A percentile compares a stretch with the other conserved stretches of the same genome.
phyloP scores from a whole-genome alignment of 1,140 invertebrate species.

The Sarcophaga bullata region DNA sequence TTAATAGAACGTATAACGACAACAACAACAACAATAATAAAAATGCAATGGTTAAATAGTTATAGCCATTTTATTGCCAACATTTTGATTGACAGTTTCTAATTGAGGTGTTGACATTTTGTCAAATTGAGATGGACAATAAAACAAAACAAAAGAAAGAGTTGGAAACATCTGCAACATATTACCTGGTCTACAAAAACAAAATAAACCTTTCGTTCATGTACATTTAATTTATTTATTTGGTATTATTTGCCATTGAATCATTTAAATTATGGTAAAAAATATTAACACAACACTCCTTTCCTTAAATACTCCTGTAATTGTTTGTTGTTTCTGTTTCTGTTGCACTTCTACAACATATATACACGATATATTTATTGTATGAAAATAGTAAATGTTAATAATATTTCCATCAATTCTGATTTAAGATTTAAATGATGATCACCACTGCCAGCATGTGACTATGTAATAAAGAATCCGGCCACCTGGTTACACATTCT shows the following conservation, averaged over 20 bases:
- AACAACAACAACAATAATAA: background rate
- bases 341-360: too few species aligned
- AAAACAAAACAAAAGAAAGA: background rate
- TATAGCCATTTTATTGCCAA: slow-evolving; percentile 11
- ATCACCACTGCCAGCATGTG: background rate
- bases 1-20: too few species aligned
- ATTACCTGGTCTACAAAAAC: background rate
- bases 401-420: background rate
- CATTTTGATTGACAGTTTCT: slow-evolving; percentile 38
- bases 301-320: background rate
- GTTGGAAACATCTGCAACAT: slow-evolving; percentile 4
- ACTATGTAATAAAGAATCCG: background rate
- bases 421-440: background rate
- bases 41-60: background rate
- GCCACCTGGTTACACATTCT: slow-evolving; percentile 8
- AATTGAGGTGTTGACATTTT: slow-evolving; percentile 43
- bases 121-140: slow-evolving; percentile 38
- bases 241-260: background rate
- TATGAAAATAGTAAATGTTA: too few species aligned
- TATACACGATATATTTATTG: too few species aligned
- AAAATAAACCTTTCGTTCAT: background rate
- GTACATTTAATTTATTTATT: slow-evolving; percentile 11
- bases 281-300: slow-evolving; percentile 16
- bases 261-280: slow-evolving; percentile 7
- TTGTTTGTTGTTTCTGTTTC: background rate